Base-by-base conservation (phyloP, 2,113 vertebrate species). In the Tonatia bakeri region DNA sequence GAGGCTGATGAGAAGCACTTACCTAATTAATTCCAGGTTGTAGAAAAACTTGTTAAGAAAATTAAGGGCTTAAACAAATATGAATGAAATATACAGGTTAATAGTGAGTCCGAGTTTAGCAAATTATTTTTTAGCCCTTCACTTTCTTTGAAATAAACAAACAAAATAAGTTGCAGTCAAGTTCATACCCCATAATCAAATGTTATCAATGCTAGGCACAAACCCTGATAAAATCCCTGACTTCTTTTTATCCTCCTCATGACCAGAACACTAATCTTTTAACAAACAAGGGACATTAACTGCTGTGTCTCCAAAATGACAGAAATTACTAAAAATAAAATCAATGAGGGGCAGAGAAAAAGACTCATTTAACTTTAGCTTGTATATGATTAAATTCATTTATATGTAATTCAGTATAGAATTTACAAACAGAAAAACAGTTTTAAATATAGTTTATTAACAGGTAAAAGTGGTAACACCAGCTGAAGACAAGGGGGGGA, bases 381-480 rank as follows among this genome's bases (percentile, higher is more conserved):
- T 96, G 87, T 97, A 97, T 52, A 22, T 94, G 97, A 97, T 97
- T 97, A 97, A 96, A 28, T 96, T 97, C 97, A 95, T 96, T 98
- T 98, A 93, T 92, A 96, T 81, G 87, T 85, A 97, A 97, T 95
- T 96, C 97, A 93, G 92, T 88, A 36, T 91, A 83, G 95, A 98
- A 98, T 98, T 98, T 98, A 93, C 94, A 96, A 97, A 97, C 91
- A 98, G 97, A 98, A 98, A 98, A 97, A 91, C 92, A 94, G 96
- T 96, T 98, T 98, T 97, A 98, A 99, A 98, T 98, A 97, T 97
- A 97, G 98, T 98, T 98, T 98, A 99, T 98, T 98, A 98, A 98
- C 98, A 98, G 99, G 99, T 98, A 99, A 99, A 99, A 99, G 98
- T 98, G 96, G 98, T 98, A 98, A 98, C 98, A 98, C 97, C 97